These are phyloP conservation scores for Catostomus latipinnis DNA, from an alignment of 2,797 vertebrate genomes.

Conservation along the genomic window DNA sequence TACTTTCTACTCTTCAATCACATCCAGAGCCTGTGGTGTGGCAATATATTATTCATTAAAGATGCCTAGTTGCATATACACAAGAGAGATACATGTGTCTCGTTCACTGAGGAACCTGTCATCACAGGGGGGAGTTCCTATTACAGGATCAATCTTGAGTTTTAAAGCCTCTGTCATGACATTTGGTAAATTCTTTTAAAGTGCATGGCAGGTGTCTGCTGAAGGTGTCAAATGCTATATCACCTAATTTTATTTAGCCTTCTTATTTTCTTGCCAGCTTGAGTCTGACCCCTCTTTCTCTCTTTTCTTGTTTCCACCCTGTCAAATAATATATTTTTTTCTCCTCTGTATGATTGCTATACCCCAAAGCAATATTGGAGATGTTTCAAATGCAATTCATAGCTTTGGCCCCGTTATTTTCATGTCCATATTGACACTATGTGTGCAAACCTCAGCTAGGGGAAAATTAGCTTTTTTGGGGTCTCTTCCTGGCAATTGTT, in stretches of 20 bases:
- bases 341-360: conserved; percentile 57
- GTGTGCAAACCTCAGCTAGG: conserved; percentile 13
- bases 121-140: conserved; percentile 39
- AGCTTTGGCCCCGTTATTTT: conserved; percentile 60
- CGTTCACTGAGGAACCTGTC: conserved; percentile 59
- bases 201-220: conserved; percentile 71
- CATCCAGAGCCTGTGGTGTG: conserved; percentile 51
- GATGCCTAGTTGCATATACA: conserved; percentile 51
- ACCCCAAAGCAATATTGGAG: conserved; percentile 58
- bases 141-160: conserved; percentile 39
- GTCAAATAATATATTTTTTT: conserved; percentile 38
- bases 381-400: conserved; percentile 61
- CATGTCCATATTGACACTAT: conserved; percentile 39
- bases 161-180: conserved; percentile 59
- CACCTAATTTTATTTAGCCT: conserved; percentile 56
- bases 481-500: conserved; percentile 51
- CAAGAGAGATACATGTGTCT: conserved; percentile 36
- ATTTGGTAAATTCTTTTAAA: conserved; percentile 64
- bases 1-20: conserved; percentile 12
- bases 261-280: conserved; percentile 48
- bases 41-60: conserved; percentile 65
- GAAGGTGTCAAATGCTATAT: conserved; percentile 67
- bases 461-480: conserved; percentile 43
- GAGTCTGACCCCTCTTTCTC: conserved; percentile 57
- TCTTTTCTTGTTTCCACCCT: conserved; percentile 51